A percentile compares a stretch with the other conserved stretches of the same genome.
Conservation (phyloP, 2,113 vertebrate species). For the Strix aluco region DNA sequence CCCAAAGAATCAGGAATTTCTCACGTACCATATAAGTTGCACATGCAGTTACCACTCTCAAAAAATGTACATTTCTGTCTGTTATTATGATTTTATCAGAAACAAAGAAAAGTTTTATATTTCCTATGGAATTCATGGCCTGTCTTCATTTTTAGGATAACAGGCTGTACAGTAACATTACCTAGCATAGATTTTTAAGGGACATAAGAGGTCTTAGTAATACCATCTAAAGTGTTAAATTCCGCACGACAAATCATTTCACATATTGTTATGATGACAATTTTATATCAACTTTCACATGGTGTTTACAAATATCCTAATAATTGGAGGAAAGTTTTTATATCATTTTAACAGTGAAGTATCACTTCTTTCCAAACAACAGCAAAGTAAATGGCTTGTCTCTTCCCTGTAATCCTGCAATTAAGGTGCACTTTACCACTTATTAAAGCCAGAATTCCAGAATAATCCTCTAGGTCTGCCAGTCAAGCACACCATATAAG, state of each 20-base stretch:
- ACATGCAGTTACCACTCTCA: not conserved
- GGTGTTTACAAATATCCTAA: not conserved
- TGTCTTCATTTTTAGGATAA: not conserved
- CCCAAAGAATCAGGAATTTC: not conserved
- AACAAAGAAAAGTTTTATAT: not conserved
- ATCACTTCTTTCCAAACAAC: not conserved
- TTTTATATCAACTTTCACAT: not conserved
- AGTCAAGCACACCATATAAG: not conserved
- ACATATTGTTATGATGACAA: not conserved
- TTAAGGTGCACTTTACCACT: slow-evolving; percentile 51
- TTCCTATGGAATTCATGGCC: not conserved
- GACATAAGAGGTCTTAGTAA: not conserved
- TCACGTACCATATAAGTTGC: not conserved
- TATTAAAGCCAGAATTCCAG: slow-evolving; percentile 54
- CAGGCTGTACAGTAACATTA: not conserved
- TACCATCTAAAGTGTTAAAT: not conserved
- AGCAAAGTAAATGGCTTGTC: not conserved
- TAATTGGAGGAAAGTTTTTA: not conserved
- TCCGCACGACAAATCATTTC: not conserved
- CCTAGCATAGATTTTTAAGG: not conserved
- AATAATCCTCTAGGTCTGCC: slow-evolving; percentile 52
- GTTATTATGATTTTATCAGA: not conserved
- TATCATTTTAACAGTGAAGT: not conserved
- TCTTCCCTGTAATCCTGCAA: slow-evolving; percentile 44
- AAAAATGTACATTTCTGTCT: not conserved